Conservation (phyloP, 1,140 invertebrate genomes). For the Meteorus sp. region DNA sequence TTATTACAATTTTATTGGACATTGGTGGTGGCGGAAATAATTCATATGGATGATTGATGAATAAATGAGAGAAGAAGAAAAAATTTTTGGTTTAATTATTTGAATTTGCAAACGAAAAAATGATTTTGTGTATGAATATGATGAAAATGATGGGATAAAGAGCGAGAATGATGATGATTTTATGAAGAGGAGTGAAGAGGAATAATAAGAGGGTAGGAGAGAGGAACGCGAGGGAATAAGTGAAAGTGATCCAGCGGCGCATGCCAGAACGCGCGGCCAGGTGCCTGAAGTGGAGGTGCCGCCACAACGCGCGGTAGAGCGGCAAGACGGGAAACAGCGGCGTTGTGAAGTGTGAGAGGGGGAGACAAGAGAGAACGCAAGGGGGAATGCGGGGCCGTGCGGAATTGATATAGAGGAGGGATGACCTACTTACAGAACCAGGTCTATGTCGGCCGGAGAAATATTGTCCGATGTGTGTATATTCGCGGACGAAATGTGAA, state of each 20-base stretch:
- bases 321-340: slow-evolving; percentile 30
- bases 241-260: slow-evolving; percentile 57
- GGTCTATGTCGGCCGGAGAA: slow-evolving; percentile 59
- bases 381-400: slow-evolving; percentile 52
- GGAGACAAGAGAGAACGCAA: too few species aligned
- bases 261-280: slow-evolving; percentile 50
- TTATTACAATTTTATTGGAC: background rate
- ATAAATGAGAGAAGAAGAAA: too few species aligned
- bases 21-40: too few species aligned
- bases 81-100: background rate
- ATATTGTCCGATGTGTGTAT: slow-evolving; percentile 57
- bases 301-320: slow-evolving; percentile 47
- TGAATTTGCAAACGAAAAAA: too few species aligned
- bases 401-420: slow-evolving; percentile 53
- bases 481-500: slow-evolving; percentile 7
- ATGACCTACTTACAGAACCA: slow-evolving; percentile 71
- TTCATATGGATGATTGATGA: too few species aligned
- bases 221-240: slow-evolving; percentile 44
- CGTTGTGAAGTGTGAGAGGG: too few species aligned
- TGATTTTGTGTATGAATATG: background rate
- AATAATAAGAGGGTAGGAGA: background rate
- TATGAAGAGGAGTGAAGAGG: background rate
- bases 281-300: slow-evolving; percentile 66
- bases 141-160: background rate
- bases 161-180: background rate